Percentiles rank a stretch among this genome's conserved stretches.
Evolutionary conservation across 2,797 vertebrate species (phyloP).

Genomic region (Falco concolor): DNA sequence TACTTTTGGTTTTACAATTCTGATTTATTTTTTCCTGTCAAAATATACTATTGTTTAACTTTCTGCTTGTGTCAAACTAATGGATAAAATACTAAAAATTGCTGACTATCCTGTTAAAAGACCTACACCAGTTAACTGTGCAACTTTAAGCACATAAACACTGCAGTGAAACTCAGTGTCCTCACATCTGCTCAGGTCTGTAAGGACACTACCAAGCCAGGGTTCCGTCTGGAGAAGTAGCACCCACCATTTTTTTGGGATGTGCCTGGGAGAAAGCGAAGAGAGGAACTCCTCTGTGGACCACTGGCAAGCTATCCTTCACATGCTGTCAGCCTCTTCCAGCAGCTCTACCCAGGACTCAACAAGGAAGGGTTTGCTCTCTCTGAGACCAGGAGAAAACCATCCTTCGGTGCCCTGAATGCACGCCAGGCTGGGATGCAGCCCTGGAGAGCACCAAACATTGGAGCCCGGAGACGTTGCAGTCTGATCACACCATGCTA

Average conservation of each 20-base stretch:
- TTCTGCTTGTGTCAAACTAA: background rate
- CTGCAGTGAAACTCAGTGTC: fast-evolving
- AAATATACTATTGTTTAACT: background rate
- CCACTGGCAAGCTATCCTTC: background rate
- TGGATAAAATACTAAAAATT: background rate
- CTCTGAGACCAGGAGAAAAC: background rate
- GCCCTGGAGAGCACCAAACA: background rate
- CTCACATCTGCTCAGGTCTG: background rate
- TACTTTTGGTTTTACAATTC: background rate
- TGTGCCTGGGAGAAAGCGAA: background rate
- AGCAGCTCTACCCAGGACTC: background rate
- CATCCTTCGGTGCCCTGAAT: background rate
- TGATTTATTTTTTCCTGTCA: background rate
- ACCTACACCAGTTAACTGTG: background rate
- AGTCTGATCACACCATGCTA: background rate
- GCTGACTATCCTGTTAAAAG: background rate
- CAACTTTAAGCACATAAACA: background rate
- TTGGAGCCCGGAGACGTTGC: background rate
- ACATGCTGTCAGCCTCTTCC: background rate
- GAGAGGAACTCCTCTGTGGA: background rate
- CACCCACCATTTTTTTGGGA: fast-evolving
- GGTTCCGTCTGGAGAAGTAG: background rate
- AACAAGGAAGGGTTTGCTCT: background rate
- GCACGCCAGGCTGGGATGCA: fast-evolving
- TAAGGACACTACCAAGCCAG: background rate